Evolutionary conservation across 1,140 invertebrate species (phyloP).

Genomic region (Arion vulgaris): DNA sequence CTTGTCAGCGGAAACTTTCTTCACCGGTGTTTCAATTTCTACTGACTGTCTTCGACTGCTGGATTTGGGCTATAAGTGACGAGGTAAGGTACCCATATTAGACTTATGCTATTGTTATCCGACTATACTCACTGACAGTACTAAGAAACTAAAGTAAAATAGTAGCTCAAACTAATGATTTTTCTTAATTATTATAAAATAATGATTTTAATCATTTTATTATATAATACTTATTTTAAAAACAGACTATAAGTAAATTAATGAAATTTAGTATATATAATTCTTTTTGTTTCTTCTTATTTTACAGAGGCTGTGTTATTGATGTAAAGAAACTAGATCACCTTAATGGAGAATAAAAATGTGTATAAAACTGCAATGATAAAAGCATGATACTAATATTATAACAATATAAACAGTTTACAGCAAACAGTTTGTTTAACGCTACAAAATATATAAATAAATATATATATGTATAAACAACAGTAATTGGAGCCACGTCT

Average conservation of each 20-base stretch:
- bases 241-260: background rate
- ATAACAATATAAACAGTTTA: background rate
- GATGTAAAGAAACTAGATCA: background rate
- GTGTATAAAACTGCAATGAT: background rate
- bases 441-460: conserved; percentile 11
- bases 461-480: conserved; percentile 1
- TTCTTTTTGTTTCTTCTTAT: no score
- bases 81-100: conserved; percentile 2
- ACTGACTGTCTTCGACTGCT: conserved; percentile 61
- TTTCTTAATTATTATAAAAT: background rate
- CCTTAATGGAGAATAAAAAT: background rate
- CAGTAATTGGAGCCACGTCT: background rate
- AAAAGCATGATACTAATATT: background rate
- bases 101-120: background rate
- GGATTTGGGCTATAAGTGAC: conserved; percentile 39
- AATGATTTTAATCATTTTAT: background rate
- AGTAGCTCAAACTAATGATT: background rate
- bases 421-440: background rate
- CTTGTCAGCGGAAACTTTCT: conserved; percentile 61
- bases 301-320: background rate
- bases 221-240: background rate
- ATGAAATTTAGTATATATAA: background rate
- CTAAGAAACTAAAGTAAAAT: background rate
- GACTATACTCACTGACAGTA: background rate
- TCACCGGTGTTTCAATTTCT: conserved; percentile 61